Evolutionary conservation across 2,797 vertebrate genomes (phyloP).

Genomic region (Etheostoma perlongum): DNA sequence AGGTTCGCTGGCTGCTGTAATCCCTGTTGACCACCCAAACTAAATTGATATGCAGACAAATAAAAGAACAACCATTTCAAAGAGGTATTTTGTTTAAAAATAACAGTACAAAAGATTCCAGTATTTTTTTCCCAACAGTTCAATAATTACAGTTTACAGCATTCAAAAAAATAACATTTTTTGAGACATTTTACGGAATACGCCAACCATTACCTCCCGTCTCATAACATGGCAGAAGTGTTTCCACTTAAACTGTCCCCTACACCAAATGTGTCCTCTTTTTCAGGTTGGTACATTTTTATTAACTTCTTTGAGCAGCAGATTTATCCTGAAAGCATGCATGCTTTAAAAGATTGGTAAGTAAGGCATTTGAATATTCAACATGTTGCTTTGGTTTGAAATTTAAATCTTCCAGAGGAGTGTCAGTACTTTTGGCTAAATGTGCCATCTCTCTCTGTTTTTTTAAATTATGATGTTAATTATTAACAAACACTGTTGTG

Average conservation of each 20-base stretch:
- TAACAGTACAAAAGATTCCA: constrained; percentile 65
- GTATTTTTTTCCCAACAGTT: constrained; percentile 31
- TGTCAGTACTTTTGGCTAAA: constrained; percentile 29
- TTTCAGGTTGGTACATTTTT: not conserved
- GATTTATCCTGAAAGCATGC: constrained; percentile 56
- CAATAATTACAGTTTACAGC: constrained; percentile 54
- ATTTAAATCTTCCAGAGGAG: constrained; percentile 46
- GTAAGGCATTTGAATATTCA: constrained; percentile 63
- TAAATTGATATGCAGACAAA: constrained; percentile 10
- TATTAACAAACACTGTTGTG: constrained; percentile 34
- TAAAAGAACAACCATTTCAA: not conserved
- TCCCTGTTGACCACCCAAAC: not conserved
- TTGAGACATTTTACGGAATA: constrained; percentile 8
- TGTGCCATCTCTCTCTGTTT: constrained; percentile 16
- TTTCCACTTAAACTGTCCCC: not conserved
- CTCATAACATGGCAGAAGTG: constrained; percentile 4
- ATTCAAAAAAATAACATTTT: constrained; percentile 62
- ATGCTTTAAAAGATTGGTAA: constrained; percentile 32
- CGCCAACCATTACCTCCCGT: constrained; percentile 1
- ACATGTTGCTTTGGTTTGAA: constrained; percentile 73
- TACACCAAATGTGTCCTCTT: not conserved
- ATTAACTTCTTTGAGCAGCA: constrained; percentile 27
- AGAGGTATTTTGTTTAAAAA: constrained; percentile 65
- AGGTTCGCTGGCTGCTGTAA: not conserved
- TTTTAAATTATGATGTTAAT: constrained; percentile 7